Base-by-base conservation (phyloP, 1,140 invertebrate species). In the Kradibia gibbosae region DNA sequence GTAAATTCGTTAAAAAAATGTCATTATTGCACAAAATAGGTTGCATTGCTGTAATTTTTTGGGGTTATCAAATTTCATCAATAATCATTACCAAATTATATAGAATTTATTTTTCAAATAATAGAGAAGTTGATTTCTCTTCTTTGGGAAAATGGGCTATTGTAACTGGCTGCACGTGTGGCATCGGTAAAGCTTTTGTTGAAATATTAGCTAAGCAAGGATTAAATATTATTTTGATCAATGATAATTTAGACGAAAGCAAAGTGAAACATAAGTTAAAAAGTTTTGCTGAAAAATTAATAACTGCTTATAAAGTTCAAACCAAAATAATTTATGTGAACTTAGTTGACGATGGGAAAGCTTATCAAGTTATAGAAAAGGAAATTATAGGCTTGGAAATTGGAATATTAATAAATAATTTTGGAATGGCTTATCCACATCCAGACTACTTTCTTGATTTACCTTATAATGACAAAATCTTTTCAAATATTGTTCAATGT, bases 151-250 rank as follows among this genome's bases (percentile, higher is more conserved):
- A 84, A 74, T 89, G 87, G 88, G 87, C 82, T 11, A 95, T 98
- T 82, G 91, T 98, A 11, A 98, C 97, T 57, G 97, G 97, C 53
- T 94, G 95, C 11, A 97, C 97, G 15, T 96, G 97, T 92, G 97
- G 97, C 7, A 95, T 98, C 87, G 97, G 97, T 55, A 96, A 95
- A 89, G 95, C 95, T 2, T 98, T 97, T 90, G 95, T 96, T 5
- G 93, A 95, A 90, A 92, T 94, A 85, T 89, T 98, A 80, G 97
- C 97, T 0, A 93, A 93, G 75, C 92, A 93, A 83, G 97, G 97
- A 62, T 92, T 98, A 81, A 95, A 98, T 88, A 90, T 99, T 55
- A 93, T 98, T 48, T 92, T 99, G 48, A 95, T 99, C 76, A 98
- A 96, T 87, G 92, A 97, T 82, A 96, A 95, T 0, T 88, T 94